Percentiles rank a stretch among this genome's conserved stretches.
Conservation (phyloP, 1,140 invertebrate genomes). For the Pseudachorutes palmiensis region DNA sequence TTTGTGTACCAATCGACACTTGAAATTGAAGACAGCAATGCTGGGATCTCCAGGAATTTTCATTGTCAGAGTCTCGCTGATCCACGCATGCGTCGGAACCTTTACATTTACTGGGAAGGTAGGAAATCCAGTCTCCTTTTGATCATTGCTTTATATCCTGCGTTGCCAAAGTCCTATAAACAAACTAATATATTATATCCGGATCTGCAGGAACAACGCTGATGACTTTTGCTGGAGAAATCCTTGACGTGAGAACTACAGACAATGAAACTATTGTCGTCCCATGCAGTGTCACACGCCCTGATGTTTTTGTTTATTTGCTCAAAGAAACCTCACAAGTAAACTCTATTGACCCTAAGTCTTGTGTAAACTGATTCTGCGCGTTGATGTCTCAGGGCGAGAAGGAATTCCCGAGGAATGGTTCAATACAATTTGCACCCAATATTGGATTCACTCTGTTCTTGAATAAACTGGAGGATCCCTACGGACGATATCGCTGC, state of each 20-base stretch:
- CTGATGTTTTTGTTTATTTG: conserved; percentile 1
- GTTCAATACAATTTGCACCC: conserved; percentile 6
- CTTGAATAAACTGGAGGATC: not conserved
- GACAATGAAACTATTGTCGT: conserved; percentile 14
- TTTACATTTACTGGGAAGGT: conserved; percentile 20
- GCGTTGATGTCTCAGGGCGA: conserved; percentile 12
- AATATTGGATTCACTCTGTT: conserved; percentile 20
- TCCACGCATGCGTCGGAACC: not conserved
- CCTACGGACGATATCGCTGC: conserved; percentile 22
- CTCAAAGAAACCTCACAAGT: conserved; percentile 3
- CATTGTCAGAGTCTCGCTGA: conserved; percentile 4
- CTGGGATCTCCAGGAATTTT: not conserved
- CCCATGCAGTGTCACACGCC: not conserved
- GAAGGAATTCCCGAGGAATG: conserved; percentile 9
- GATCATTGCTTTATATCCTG: not conserved
- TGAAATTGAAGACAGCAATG: conserved; percentile 6
- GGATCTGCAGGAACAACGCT: not conserved
- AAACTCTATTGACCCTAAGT: too few relatives aligned
- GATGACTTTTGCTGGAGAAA: conserved; percentile 3
- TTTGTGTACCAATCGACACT: conserved; percentile 12
- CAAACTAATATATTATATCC: conserved; percentile 3
- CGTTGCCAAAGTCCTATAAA: not conserved
- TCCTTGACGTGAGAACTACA: not conserved
- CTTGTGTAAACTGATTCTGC: too few relatives aligned
- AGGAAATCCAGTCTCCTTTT: conserved; percentile 4